Evolutionary conservation across 2,113 vertebrate species (phyloP).

Genomic region (Cygnus buccinator): DNA sequence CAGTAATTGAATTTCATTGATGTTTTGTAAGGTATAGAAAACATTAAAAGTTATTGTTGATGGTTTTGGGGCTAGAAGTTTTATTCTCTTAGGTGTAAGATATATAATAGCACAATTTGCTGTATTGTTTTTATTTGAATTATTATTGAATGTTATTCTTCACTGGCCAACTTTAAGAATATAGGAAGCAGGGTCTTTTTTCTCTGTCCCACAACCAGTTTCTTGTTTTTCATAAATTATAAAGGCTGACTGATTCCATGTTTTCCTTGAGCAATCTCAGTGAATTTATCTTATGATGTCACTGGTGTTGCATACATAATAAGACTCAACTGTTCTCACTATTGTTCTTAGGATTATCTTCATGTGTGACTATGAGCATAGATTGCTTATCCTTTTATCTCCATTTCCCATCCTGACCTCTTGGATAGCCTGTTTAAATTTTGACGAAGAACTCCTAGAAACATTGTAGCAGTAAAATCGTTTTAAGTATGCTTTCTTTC

Average conservation of each 20-base stretch:
- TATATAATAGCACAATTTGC: neutral
- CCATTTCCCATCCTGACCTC: neutral
- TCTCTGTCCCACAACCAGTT: neutral
- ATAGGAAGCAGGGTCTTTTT: neutral
- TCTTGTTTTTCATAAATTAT: neutral
- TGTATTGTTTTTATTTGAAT: neutral
- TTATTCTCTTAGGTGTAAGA: neutral
- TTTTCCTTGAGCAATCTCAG: neutral
- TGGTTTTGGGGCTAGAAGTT: neutral
- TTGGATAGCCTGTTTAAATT: neutral
- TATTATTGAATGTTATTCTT: neutral
- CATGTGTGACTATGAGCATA: accelerated
- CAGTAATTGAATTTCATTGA: neutral
- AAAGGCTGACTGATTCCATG: neutral
- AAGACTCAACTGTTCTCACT: neutral
- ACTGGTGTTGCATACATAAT: neutral
- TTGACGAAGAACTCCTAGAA: neutral
- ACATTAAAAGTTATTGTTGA: neutral
- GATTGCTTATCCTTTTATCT: neutral
- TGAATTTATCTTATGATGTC: neutral
- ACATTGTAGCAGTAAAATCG: neutral
- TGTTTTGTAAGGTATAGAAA: neutral
- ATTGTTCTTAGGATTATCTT: neutral
- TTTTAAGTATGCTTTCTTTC: neutral
- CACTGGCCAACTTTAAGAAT: neutral